Evolutionary conservation across 2,888 invertebrate species (phyloP).

Genomic region (Cephus nigrinus): DNA sequence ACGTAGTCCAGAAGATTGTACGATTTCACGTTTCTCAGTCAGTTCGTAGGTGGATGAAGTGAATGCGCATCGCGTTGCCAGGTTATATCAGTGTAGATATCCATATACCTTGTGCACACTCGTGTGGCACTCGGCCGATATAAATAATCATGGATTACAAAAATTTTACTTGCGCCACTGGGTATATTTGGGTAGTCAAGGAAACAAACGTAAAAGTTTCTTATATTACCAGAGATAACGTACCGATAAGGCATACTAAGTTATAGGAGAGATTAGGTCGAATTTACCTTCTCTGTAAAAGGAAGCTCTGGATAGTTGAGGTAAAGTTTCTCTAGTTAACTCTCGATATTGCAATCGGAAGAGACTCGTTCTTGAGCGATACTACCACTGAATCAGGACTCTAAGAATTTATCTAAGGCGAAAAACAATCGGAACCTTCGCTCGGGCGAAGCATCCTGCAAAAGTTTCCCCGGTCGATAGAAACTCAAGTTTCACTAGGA

Average conservation of each 20-base stretch:
- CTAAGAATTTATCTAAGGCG: background rate
- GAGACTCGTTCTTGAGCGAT: background rate
- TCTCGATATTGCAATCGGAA: background rate
- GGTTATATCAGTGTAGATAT: background rate
- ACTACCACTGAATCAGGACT: background rate
- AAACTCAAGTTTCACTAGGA: background rate
- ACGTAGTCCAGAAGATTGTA: background rate
- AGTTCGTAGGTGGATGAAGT: background rate
- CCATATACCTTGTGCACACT: background rate
- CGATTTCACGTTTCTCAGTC: background rate
- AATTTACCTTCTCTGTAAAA: background rate
- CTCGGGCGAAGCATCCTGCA: background rate
- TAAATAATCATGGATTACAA: background rate
- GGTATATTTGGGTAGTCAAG: background rate
- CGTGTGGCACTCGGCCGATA: background rate
- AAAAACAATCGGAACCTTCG: background rate
- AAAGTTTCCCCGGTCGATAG: background rate
- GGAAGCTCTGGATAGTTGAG: background rate
- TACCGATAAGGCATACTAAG: background rate
- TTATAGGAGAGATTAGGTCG: background rate
- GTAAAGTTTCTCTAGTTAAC: background rate
- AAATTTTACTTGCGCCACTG: background rate
- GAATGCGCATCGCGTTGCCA: background rate
- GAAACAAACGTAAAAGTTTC: conserved; percentile 4
- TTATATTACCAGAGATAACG: background rate